These are phyloP conservation scores for Nephrotoma flavescens DNA, from an alignment of 2,888 invertebrate species.

Conservation along the genomic window DNA sequence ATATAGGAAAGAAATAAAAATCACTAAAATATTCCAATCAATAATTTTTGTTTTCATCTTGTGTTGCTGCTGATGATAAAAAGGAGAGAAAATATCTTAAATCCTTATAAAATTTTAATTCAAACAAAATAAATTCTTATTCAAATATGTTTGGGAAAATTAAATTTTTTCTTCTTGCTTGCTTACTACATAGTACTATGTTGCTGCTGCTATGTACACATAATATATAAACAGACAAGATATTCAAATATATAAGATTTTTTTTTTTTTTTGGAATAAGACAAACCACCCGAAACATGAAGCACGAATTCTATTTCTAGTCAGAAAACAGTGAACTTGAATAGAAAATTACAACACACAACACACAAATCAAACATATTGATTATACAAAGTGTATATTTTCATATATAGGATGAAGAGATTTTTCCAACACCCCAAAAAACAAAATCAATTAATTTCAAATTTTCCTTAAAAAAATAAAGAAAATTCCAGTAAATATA, in stretches of 20 bases:
- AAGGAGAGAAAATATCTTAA: neutral
- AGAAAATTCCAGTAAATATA: neutral
- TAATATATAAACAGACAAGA: neutral
- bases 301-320: neutral
- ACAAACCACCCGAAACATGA: neutral
- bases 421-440: neutral
- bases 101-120: neutral
- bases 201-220: neutral
- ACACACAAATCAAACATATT: neutral
- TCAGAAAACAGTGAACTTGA: neutral
- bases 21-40: neutral
- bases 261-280: neutral
- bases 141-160: neutral
- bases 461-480: neutral
- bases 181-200: neutral
- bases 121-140: neutral
- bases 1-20: neutral
- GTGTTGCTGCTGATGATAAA: neutral
- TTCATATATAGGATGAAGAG: neutral
- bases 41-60: neutral
- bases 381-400: neutral
- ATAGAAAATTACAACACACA: neutral
- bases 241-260: neutral
- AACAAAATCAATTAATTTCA: neutral
- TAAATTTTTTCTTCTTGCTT: neutral